Percentiles rank a stretch among this genome's conserved stretches.
These are phyloP conservation scores for Onychomys arenicola DNA, from an alignment of 2,797 vertebrate genomes.

Conservation along the genomic window DNA sequence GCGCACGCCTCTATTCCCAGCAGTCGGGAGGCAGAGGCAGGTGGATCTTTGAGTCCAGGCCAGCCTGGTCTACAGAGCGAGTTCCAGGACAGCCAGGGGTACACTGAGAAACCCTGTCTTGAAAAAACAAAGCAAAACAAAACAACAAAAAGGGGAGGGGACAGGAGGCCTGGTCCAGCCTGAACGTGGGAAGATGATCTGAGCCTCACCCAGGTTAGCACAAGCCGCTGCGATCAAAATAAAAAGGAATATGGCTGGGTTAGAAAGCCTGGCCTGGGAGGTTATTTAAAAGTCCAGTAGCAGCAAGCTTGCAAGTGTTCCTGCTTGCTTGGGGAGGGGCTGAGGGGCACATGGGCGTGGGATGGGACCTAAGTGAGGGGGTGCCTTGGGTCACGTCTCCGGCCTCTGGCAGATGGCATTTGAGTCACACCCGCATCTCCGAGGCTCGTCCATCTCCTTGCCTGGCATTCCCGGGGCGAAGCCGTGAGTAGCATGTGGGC, in stretches of 20 bases:
- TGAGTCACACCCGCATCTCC: constrained; percentile 93
- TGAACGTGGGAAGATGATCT: neutral
- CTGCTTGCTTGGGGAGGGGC: neutral
- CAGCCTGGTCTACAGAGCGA: neutral
- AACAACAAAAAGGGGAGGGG: neutral
- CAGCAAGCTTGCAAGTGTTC: neutral
- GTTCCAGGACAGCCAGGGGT: neutral
- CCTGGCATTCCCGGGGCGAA: constrained; percentile 92
- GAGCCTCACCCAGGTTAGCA: neutral
- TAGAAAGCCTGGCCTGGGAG: neutral
- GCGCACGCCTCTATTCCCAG: neutral
- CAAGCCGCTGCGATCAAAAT: neutral
- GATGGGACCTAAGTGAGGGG: neutral
- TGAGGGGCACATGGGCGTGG: neutral
- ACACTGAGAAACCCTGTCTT: neutral
- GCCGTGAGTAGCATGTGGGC: constrained; percentile 91
- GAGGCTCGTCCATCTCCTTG: constrained; percentile 89
- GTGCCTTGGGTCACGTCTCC: neutral
- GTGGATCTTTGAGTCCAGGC: neutral
- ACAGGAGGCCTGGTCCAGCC: neutral
- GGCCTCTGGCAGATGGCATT: constrained; percentile 91
- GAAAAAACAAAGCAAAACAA: neutral
- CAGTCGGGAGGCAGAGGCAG: neutral
- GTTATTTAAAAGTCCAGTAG: neutral
- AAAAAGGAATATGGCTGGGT: neutral